phyloP scores from a whole-genome alignment of 2,113 vertebrate species.

The Athene cunicularia region DNA sequence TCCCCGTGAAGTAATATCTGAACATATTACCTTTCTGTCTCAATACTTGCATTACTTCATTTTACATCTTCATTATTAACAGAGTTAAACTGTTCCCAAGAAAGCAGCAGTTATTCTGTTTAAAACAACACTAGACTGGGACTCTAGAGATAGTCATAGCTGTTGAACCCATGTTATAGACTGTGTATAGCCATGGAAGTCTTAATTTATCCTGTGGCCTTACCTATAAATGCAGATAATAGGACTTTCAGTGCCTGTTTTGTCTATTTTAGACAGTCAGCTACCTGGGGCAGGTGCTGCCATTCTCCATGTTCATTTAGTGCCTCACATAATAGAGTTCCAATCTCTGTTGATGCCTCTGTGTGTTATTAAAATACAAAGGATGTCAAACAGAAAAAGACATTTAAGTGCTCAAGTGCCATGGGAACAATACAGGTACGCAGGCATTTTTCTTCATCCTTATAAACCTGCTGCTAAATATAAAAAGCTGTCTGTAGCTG shows the following conservation, averaged over 20 bases:
- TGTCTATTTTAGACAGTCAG: background rate
- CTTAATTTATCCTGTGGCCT: background rate
- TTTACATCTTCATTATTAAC: background rate
- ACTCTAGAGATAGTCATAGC: too few relatives aligned
- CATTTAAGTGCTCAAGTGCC: slow-evolving; percentile 9
- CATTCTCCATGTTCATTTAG: background rate
- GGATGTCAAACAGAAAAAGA: slow-evolving; percentile 35
- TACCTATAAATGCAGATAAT: background rate
- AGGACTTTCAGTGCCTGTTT: background rate
- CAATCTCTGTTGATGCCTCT: background rate
- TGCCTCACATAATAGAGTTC: background rate
- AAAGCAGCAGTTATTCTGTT: background rate
- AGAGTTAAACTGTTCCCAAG: background rate
- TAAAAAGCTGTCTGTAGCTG: background rate
- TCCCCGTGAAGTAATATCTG: background rate
- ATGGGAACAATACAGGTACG: background rate
- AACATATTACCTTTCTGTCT: background rate
- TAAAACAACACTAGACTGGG: background rate
- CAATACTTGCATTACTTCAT: background rate
- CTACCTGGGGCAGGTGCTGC: background rate
- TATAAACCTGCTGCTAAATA: slow-evolving; percentile 38
- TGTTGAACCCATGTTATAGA: background rate
- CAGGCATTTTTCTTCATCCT: slow-evolving; percentile 19
- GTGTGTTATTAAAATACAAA: slow-evolving; percentile 51
- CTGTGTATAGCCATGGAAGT: background rate